Percentiles rank a stretch among this genome's conserved stretches.
Evolutionary conservation across 2,797 vertebrate species (phyloP).

Genomic region (Semaprochilodus insignis): DNA sequence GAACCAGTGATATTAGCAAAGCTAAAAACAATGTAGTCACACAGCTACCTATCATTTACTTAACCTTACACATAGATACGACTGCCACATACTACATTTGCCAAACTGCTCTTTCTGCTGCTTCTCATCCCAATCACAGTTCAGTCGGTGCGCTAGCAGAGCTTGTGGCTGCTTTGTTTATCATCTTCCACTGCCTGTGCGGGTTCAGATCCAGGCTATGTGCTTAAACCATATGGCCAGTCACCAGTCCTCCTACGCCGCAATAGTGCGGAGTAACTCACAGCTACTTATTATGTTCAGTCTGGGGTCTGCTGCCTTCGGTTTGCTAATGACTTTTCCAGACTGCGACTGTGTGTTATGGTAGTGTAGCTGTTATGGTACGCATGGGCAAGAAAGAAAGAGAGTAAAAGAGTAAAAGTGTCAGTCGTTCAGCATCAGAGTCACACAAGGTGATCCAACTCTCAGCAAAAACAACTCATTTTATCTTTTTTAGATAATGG

Average conservation of each 20-base stretch:
- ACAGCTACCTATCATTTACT: too few species aligned
- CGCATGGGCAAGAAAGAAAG: conserved; percentile 51
- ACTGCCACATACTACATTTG: too few species aligned
- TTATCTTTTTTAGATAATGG: not conserved
- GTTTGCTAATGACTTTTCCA: conserved; percentile 73
- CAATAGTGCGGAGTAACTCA: conserved; percentile 34
- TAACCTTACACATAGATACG: too few species aligned
- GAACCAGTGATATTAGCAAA: too few species aligned
- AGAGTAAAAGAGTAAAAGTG: conserved; percentile 31
- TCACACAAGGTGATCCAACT: conserved; percentile 72
- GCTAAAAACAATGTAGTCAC: too few species aligned
- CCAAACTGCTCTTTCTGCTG: not conserved
- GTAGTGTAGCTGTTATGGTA: conserved; percentile 59
- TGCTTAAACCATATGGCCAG: conserved; percentile 47
- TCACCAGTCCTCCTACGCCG: conserved; percentile 63
- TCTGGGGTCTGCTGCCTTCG: conserved; percentile 61
- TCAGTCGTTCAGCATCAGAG: conserved; percentile 45
- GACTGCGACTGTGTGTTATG: conserved; percentile 62
- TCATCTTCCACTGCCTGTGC: not conserved
- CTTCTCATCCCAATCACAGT: not conserved
- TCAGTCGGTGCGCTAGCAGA: not conserved
- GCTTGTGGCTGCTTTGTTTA: not conserved
- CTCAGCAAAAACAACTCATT: conserved; percentile 29
- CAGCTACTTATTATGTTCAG: conserved; percentile 63
- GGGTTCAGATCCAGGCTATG: conserved; percentile 40